A percentile compares a stretch with the other conserved stretches of the same genome.
Evolutionary conservation across 2,797 vertebrate species (phyloP).

Genomic region (Crypturellus tataupa): DNA sequence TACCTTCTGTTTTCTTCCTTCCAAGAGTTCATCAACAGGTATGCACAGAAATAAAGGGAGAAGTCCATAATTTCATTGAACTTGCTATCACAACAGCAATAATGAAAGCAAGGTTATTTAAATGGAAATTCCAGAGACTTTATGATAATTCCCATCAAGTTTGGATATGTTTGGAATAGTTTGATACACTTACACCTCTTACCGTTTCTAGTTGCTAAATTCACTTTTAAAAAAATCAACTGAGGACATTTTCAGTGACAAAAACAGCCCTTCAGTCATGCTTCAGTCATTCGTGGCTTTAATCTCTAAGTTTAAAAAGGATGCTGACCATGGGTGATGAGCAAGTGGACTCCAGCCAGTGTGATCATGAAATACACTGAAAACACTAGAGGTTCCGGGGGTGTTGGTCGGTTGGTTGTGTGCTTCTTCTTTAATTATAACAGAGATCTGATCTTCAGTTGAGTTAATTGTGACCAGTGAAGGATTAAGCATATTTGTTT

Average conservation of each 20-base stretch:
- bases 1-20: slow-evolving; percentile 96
- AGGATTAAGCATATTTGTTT: neutral
- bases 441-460: neutral
- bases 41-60: neutral
- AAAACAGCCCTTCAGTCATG: neutral
- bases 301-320: neutral
- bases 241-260: neutral
- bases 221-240: neutral
- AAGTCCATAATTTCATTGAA: neutral
- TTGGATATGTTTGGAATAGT: neutral
- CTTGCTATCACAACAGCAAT: neutral
- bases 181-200: neutral
- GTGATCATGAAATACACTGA: neutral
- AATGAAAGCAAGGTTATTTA: neutral
- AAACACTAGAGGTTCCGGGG: neutral
- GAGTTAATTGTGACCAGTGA: neutral
- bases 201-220: neutral
- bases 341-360: neutral
- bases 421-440: neutral
- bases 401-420: no score
- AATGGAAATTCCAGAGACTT: neutral
- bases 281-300: neutral
- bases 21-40: slow-evolving; percentile 89
- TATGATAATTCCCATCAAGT: neutral
- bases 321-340: neutral